Base-by-base conservation (phyloP, 30 jellyfish, hydroid and myxozoan genomes). In the Chironex yamaguchii region DNA sequence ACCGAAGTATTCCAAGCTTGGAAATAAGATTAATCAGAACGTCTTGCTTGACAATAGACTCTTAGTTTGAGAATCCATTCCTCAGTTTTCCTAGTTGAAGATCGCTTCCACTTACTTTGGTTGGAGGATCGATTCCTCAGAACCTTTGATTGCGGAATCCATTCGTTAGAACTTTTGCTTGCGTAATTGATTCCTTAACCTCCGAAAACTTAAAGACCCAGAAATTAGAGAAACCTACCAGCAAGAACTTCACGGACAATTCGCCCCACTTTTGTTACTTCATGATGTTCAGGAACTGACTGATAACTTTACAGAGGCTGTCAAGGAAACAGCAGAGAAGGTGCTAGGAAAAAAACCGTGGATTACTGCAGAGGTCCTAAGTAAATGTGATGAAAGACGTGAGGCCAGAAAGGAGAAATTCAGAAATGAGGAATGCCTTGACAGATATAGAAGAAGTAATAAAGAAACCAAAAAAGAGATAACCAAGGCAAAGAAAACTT, bases 331-430 rank as follows among this genome's bases (percentile, higher is more conserved):
- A 9, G 71, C 71, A 54, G 71, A 54, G 25, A 32, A 20, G 23
- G 25, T n/a, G 22, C 22, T 54, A 3, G 63, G 63, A 22, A 66
- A 66, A 27, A 66, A 27, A 66, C 79, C 79, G n/a, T 66, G 79
- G 79, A 17, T 66, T 9, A 66, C 79, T 4, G 35, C 58, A 12
- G 79, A 66, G 22, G 63, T 66, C 6, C 79, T 66, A 3, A 63
- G 30, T 11, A 3, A 4, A 4, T 22, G 58, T 12, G 67, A 66
- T 4, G 79, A 66, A 12, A 66, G 65, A 22, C 58, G 79, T 3
- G 22, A 27, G 4, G 30, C 12, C 17, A 29, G 30, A 63, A 29
- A 27, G 30, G 30, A 63, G 29, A 66, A 22, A 22, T 24, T 24
- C 13, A 9, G 21, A 6, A 32, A 32, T 3, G 4, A 28, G 21